These are phyloP conservation scores for Argentina silus DNA, from an alignment of 2,797 vertebrate genomes.

Conservation along the genomic window DNA sequence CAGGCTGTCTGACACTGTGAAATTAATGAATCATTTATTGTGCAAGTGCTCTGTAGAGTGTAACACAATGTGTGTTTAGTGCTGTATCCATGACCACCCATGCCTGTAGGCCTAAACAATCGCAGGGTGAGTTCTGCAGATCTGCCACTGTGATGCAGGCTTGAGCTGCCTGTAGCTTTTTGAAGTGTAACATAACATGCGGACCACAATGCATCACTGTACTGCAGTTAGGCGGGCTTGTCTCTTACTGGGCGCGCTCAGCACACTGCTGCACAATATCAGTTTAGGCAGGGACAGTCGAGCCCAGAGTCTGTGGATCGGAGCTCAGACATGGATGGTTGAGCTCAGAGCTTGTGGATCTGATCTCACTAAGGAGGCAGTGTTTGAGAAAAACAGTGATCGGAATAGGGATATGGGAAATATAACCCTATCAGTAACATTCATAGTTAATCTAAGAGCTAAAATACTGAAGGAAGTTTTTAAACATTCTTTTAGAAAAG, in stretches of 20 bases:
- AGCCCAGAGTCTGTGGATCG: conserved; percentile 30
- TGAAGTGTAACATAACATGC: background rate
- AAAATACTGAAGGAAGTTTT: no score
- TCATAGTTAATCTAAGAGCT: background rate
- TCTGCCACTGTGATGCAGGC: conserved; percentile 18
- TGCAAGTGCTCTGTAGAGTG: conserved; percentile 7
- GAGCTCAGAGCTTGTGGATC: conserved; percentile 9
- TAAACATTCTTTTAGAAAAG: background rate
- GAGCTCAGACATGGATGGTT: conserved; percentile 11
- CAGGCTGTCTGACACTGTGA: background rate
- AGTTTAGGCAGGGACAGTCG: conserved; percentile 22
- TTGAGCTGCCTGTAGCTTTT: conserved; percentile 7
- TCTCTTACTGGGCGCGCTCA: background rate
- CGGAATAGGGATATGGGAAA: conserved; percentile 3
- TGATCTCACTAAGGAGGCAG: background rate
- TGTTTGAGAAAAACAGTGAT: background rate
- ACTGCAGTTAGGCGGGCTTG: conserved; percentile 18
- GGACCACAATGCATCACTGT: conserved; percentile 16
- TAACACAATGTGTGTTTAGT: background rate
- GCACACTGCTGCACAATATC: conserved; percentile 10
- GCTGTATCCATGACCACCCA: background rate
- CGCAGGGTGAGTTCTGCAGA: conserved; percentile 6
- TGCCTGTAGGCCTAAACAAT: background rate
- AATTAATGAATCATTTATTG: background rate
- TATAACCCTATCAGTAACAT: background rate